Evolutionary conservation across 2,113 vertebrate species (phyloP).

Genomic region (Forbesichthys agassizii): DNA sequence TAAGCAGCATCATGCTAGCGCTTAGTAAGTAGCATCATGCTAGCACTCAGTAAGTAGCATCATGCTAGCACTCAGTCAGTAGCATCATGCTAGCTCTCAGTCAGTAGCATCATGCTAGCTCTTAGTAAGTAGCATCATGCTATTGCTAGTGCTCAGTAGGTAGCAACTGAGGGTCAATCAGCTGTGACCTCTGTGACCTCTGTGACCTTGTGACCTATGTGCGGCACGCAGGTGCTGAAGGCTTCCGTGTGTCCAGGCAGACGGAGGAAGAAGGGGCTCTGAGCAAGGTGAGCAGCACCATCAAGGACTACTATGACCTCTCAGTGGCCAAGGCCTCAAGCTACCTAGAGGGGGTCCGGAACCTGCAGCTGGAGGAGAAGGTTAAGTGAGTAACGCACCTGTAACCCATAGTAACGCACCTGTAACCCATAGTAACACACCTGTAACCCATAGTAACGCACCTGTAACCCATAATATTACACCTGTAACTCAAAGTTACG

Average conservation of each 20-base stretch:
- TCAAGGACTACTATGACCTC: constrained; percentile 57
- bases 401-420: not conserved
- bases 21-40: constrained; percentile 63
- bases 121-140: constrained; percentile 57
- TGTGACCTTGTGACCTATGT: not conserved
- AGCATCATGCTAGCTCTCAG: constrained; percentile 60
- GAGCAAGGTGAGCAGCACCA: constrained; percentile 24
- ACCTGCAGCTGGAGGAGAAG: constrained; percentile 68
- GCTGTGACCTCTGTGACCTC: not conserved
- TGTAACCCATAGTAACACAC: too few relatives aligned
- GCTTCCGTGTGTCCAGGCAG: constrained; percentile 68
- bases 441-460: too few relatives aligned
- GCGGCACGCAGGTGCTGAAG: constrained; percentile 57
- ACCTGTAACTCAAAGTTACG: too few relatives aligned
- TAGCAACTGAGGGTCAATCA: too few relatives aligned
- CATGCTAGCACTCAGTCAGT: constrained; percentile 69
- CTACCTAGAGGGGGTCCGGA: constrained; percentile 60
- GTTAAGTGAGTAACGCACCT: constrained; percentile 59
- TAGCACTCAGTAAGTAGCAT: constrained; percentile 66
- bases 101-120: constrained; percentile 61
- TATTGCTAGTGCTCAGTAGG: too few relatives aligned
- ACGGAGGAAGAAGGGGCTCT: constrained; percentile 31
- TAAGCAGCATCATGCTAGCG: constrained; percentile 27
- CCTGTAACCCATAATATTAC: too few relatives aligned
- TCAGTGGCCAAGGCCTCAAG: constrained; percentile 34